Evolutionary conservation across 2,113 vertebrate species (phyloP).

Genomic region (Formicarius rufipectus): DNA sequence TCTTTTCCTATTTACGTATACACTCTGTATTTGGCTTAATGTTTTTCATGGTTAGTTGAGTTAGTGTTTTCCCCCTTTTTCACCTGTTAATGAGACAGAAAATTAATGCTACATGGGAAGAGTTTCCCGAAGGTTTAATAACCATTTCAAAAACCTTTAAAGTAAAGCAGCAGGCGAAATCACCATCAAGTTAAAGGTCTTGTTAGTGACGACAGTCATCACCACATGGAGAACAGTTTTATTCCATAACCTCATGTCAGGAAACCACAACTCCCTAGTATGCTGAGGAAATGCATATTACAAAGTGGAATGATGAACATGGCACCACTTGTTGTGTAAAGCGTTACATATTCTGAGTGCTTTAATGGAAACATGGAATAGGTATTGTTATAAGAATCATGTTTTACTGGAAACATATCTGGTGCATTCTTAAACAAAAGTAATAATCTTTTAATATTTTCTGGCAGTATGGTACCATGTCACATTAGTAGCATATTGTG

Average conservation of each 20-base stretch:
- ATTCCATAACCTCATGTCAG: constrained; percentile 45
- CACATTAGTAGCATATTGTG: constrained; percentile 69
- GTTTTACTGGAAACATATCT: constrained; percentile 42
- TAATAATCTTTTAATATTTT: constrained; percentile 75
- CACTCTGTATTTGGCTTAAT: background rate
- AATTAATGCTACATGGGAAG: constrained; percentile 34
- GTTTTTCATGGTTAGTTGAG: constrained; percentile 32
- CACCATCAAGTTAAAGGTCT: constrained; percentile 59
- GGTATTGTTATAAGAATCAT: constrained; percentile 20
- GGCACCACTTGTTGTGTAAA: background rate
- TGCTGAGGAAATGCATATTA: constrained; percentile 46
- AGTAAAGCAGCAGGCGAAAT: constrained; percentile 66
- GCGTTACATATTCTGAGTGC: background rate
- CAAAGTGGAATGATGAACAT: constrained; percentile 19
- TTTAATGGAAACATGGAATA: constrained; percentile 19
- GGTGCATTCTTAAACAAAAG: constrained; percentile 63
- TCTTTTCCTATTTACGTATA: background rate
- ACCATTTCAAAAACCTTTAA: constrained; percentile 62
- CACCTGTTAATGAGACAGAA: constrained; percentile 47
- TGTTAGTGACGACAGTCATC: constrained; percentile 61
- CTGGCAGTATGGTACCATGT: constrained; percentile 54
- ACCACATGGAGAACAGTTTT: constrained; percentile 61
- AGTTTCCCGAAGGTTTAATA: constrained; percentile 59
- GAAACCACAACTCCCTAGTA: constrained; percentile 55
- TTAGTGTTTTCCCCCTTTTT: constrained; percentile 39